Evolutionary conservation across 1,140 invertebrate species (phyloP).

Genomic region (Homarus americanus): DNA sequence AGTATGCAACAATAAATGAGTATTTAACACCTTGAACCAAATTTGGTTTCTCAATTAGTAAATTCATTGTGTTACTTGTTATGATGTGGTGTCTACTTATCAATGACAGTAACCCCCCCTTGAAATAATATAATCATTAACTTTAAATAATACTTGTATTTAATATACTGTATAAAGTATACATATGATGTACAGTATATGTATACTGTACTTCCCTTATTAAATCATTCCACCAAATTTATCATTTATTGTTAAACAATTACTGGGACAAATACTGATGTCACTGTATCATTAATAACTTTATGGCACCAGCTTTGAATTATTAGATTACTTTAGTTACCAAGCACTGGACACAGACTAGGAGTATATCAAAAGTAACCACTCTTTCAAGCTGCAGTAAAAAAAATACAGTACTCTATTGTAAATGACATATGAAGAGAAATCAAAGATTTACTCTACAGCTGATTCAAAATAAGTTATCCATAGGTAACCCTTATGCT

Average conservation of each 20-base stretch:
- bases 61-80: neutral
- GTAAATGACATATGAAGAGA: neutral
- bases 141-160: neutral
- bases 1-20: neutral
- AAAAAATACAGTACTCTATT: neutral
- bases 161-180: too few species aligned
- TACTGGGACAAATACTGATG: conserved; percentile 10
- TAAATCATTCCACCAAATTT: conserved; percentile 19
- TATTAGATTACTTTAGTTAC: neutral
- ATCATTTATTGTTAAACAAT: neutral
- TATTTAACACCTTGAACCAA: neutral
- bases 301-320: neutral
- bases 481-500: neutral
- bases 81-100: neutral
- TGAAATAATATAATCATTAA: neutral
- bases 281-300: conserved; percentile 14
- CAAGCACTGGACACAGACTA: conserved; percentile 1
- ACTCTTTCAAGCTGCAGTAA: neutral
- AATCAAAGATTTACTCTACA: neutral
- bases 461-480: neutral
- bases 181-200: too few species aligned
- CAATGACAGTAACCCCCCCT: neutral
- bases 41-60: neutral
- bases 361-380: neutral
- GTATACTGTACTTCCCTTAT: neutral